Base-by-base conservation (phyloP, 2,113 vertebrate genomes). In the Carettochelys insculpta region DNA sequence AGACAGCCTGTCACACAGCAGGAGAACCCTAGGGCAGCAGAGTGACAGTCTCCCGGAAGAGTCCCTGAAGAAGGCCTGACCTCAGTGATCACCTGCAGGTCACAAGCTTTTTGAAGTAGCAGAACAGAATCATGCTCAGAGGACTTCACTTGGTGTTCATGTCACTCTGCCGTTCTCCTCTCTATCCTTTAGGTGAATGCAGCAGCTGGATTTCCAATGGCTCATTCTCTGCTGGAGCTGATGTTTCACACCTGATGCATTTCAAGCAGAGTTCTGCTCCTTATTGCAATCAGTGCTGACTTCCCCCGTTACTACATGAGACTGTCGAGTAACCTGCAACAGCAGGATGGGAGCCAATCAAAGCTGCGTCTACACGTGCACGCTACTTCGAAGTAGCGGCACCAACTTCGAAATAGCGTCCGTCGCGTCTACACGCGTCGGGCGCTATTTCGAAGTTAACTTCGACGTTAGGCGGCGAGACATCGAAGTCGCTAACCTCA, bases 61-160 rank as follows among this genome's bases (percentile, higher is more conserved):
- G 13, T 75, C 79, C 16, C 38, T 53, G 34, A 31, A 45, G 53
- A 52, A 61, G 31, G 24, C 38, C 47, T 48, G 3, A 0, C 0
- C 0, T 27, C 1, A 0, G 27, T 0, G 2, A 3, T 7, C 0
- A 0, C 41, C 34, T 0, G n/a, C 5, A 29, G 38, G 5, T 50
- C 10, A 2, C 13, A 5, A 1, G 9, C 53, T 75, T 14, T 29
- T 10, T 27, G 51, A 38, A 38, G 45, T 12, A 6, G 58, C 29
- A 31, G n/a, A 12, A 11, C 43, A 9, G 1, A 0, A 43, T 45
- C 75, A 31, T 5, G 73, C 16, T 12, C 75, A 4, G 75, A 10
- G 6, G 45, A 77, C 8, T 14, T 29, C 16, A 6, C 9, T 48
- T 9, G 75, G 9, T 50, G 75, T 19, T 48, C 11, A 34, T n/a